phyloP scores from a whole-genome alignment of 2,797 vertebrate genomes.

The Echiichthys vipera region DNA sequence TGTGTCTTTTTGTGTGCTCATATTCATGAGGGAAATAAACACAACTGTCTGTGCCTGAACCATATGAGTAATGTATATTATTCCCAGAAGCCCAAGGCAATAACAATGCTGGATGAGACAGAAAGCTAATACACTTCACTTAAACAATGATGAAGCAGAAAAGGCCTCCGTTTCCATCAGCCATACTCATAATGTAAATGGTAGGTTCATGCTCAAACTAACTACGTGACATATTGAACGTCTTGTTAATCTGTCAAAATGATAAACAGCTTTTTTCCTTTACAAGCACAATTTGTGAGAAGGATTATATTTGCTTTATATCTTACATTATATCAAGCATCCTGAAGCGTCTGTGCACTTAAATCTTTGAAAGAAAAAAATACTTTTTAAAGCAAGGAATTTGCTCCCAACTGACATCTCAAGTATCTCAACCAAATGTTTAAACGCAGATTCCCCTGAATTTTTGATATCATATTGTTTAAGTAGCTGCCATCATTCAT shows the following conservation, averaged over 20 bases:
- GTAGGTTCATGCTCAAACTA: not conserved
- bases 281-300: not conserved
- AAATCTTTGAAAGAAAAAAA: not conserved
- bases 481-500: not conserved
- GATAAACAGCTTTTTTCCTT: not conserved
- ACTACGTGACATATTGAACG: not conserved
- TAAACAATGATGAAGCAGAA: constrained; percentile 67
- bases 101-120: constrained; percentile 61
- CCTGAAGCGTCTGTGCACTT: not conserved
- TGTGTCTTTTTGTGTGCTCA: constrained; percentile 42
- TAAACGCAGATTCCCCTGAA: not conserved
- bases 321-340: not conserved
- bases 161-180: constrained; percentile 29
- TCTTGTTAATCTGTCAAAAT: not conserved
- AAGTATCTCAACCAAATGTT: not conserved
- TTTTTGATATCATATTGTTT: not conserved
- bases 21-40: constrained; percentile 75
- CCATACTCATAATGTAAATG: constrained; percentile 13
- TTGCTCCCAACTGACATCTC: not conserved
- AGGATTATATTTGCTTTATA: not conserved
- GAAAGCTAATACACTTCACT: constrained; percentile 56
- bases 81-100: constrained; percentile 73
- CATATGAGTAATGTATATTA: constrained; percentile 73
- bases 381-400: not conserved
- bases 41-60: constrained; percentile 54